These are phyloP conservation scores for Crypturellus tataupa DNA, from an alignment of 2,797 vertebrate species.

Conservation along the genomic window DNA sequence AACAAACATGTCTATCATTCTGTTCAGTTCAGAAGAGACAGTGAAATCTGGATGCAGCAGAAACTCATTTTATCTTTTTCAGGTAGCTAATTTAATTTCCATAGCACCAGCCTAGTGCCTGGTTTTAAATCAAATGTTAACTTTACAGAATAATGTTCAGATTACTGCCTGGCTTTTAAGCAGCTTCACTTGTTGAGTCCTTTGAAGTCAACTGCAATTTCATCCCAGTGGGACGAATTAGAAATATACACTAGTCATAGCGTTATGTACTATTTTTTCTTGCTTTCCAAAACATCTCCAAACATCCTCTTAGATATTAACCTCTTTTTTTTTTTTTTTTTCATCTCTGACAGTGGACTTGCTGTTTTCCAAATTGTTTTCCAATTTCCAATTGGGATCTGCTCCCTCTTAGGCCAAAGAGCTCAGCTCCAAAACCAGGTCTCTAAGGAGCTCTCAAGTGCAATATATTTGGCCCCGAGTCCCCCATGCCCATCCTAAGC, in stretches of 20 bases:
- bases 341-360: neutral
- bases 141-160: neutral
- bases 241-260: neutral
- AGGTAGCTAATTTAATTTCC: neutral
- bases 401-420: neutral
- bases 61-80: neutral
- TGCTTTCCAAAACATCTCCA: neutral
- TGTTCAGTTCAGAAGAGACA: neutral
- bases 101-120: neutral
- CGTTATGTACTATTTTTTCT: neutral
- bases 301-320: neutral
- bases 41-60: neutral
- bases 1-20: neutral
- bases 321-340: neutral
- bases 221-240: neutral
- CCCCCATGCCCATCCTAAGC: neutral
- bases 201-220: neutral
- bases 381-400: too few species aligned
- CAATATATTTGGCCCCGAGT: neutral
- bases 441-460: neutral
- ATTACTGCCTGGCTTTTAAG: neutral
- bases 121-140: neutral
- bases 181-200: neutral
- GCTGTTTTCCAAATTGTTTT: neutral
- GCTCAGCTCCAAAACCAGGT: neutral